Conservation (phyloP, 2,888 invertebrate genomes). For the Lycaena phlaeas region DNA sequence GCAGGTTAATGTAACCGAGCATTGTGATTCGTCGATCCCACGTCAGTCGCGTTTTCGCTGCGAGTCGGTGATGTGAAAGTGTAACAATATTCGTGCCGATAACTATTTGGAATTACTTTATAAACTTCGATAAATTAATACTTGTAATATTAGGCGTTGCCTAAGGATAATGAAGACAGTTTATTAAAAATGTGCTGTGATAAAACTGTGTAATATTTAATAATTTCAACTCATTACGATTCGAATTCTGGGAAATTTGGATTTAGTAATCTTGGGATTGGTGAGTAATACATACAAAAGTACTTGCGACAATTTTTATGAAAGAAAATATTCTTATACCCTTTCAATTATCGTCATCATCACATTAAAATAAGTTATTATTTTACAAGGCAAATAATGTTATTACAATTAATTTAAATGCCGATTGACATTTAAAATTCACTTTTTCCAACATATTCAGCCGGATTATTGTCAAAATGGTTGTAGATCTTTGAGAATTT, state of each 20-base stretch:
- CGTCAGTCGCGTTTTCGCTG: conserved; percentile 7
- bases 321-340: background rate
- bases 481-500: no score
- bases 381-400: no score
- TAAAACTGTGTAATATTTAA: conserved; percentile 33
- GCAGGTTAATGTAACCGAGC: no score
- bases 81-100: conserved; percentile 7
- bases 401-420: background rate
- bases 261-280: conserved; percentile 49
- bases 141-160: background rate
- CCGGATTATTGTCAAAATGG: no score
- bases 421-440: background rate
- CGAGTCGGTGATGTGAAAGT: conserved; percentile 9
- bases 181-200: conserved; percentile 33
- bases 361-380: no score
- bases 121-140: background rate
- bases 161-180: background rate
- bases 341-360: no score
- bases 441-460: no score
- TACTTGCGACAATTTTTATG: background rate
- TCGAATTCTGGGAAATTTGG: conserved; percentile 59
- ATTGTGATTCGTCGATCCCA: background rate
- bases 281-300: conserved; percentile 42
- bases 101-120: conserved; percentile 3
- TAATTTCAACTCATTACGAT: conserved; percentile 34